Conservation (phyloP, 2,113 vertebrate species). For the Tychaedon coryphoeus region DNA sequence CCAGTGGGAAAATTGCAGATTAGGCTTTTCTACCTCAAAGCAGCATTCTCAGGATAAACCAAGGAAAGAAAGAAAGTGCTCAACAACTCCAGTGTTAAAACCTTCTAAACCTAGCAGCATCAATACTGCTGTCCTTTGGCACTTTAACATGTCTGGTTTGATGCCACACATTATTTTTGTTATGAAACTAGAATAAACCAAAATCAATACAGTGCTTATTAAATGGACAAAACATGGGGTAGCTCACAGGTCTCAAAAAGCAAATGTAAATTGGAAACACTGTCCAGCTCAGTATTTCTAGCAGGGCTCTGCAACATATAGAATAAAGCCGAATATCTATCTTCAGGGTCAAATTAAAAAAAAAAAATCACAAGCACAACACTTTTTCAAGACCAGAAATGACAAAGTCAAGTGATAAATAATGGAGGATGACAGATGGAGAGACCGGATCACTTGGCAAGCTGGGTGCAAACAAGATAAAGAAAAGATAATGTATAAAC, state of each 20-base stretch:
- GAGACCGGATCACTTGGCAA: not conserved
- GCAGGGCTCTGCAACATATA: not conserved
- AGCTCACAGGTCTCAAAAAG: not conserved
- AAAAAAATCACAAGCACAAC: not conserved
- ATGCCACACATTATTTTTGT: not conserved
- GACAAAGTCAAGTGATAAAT: not conserved
- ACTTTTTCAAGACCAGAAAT: not conserved
- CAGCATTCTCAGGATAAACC: not conserved
- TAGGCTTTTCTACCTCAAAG: not conserved
- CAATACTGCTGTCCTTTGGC: not conserved
- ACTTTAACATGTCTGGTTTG: not conserved
- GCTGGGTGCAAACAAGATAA: not conserved
- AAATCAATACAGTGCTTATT: constrained; percentile 8
- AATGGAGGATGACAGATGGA: not conserved
- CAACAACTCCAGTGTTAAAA: not conserved
- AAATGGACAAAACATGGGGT: not conserved
- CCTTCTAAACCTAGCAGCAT: not conserved
- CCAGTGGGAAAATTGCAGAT: not conserved
- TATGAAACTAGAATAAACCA: constrained; percentile 25
- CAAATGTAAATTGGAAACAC: not conserved
- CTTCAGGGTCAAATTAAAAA: not conserved
- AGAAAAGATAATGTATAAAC: not conserved
- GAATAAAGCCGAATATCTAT: not conserved
- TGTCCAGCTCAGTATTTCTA: not conserved
- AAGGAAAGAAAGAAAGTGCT: not conserved